Conservation (phyloP, 2,113 vertebrate genomes). For the Platysteira castanea region DNA sequence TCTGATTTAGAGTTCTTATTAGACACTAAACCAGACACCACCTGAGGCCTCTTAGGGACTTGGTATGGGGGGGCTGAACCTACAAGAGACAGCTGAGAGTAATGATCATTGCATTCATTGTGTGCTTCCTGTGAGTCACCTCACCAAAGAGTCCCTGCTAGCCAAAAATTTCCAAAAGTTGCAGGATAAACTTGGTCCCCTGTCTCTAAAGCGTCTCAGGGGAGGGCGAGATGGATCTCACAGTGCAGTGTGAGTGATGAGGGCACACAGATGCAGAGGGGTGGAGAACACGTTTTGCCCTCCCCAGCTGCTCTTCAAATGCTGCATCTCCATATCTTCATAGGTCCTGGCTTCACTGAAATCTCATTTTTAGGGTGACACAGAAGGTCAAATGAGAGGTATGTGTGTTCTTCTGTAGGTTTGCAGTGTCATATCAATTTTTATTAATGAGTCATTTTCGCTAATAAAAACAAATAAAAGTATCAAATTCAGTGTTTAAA, state of each 20-base stretch:
- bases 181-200: background rate
- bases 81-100: background rate
- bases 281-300: background rate
- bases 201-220: background rate
- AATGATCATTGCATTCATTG: accelerated
- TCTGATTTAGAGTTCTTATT: background rate
- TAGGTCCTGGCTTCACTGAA: background rate
- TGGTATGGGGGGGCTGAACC: background rate
- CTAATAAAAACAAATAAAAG: background rate
- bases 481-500: background rate
- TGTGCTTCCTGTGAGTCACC: background rate
- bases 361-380: background rate
- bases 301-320: background rate
- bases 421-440: background rate
- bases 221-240: background rate
- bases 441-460: background rate
- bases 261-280: no score
- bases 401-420: background rate
- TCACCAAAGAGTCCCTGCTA: background rate
- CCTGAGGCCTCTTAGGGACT: background rate
- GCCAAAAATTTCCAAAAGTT: background rate
- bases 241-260: background rate
- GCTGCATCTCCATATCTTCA: background rate
- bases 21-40: background rate
- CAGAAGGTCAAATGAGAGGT: background rate